Base-by-base conservation (phyloP, 2,797 vertebrate genomes). In the Paramormyrops hopkinsi region DNA sequence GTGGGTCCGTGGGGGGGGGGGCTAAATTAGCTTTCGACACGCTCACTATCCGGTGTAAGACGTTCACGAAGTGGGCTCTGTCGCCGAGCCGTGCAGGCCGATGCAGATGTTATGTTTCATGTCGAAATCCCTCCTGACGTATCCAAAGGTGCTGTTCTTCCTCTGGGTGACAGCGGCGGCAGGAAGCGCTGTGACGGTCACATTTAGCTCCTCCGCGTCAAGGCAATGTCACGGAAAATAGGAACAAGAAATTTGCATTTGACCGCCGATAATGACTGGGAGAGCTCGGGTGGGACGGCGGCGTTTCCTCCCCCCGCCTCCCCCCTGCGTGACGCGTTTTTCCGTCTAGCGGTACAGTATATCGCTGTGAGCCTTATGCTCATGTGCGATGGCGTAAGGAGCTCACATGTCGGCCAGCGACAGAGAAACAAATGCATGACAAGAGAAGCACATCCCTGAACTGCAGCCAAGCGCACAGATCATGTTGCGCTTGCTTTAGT, bases 171-270 rank as follows among this genome's bases (percentile, higher is more conserved):
- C 90, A 92, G 84, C 37, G 82, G 46, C 87, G 79, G 91, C 87
- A 90, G 90, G 89, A 91, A 90, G 90, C 25, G 53, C 82, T 90
- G 88, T 79, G 54, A 9, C 25, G 33, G 54, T 50, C 85, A n/a
- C 22, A 89, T 92, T 91, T 84, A 91, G 88, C 83, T 50, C 89
- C 19, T 73, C 88, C 88, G 76, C 65, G 90, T 92, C 33, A 12
- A 88, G 89, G 90, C 91, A 90, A 91, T 92, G 91, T 93, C 90
- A 93, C 90, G 91, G 90, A 93, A 92, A 92, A 89, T 87, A 19
- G 54, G 85, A 25, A 56, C 89, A 69, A 89, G 88, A 59, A 56
- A 22, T 7, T 46, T 4, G 62, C 25, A 33, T 69, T 14, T 69
- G 11, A 14, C 65, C 25, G 11, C 11, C 4, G 4, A 46, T 22